These are phyloP conservation scores for Uropsilus gracilis DNA, from an alignment of 2,113 vertebrate species.

Conservation along the genomic window DNA sequence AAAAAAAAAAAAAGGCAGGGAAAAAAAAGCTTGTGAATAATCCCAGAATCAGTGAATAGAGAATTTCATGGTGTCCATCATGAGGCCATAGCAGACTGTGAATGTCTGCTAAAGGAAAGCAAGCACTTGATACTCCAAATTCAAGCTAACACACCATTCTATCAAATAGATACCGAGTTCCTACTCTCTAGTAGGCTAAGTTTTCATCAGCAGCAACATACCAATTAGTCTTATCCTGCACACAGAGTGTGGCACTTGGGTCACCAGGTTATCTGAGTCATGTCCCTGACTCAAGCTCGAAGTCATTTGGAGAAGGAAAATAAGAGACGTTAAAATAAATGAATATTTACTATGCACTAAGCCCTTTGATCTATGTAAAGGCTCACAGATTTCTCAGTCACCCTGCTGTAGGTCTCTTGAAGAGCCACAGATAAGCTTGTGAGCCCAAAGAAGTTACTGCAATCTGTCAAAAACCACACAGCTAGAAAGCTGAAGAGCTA, in stretches of 20 bases:
- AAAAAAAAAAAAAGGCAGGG: not conserved
- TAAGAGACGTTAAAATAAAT: not conserved
- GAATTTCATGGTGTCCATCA: not conserved
- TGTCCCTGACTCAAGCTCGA: not conserved
- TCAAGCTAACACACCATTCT: not conserved
- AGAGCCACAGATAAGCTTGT: not conserved
- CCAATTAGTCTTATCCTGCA: not conserved
- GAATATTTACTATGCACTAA: not conserved
- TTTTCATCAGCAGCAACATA: not conserved
- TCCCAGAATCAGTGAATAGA: not conserved
- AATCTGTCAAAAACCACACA: slow-evolving; percentile 3
- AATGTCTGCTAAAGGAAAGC: not conserved
- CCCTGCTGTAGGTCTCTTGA: not conserved
- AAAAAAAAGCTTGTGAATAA: not conserved
- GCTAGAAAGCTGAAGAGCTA: not conserved
- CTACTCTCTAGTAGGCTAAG: not conserved
- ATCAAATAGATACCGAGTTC: not conserved
- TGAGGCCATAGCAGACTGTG: not conserved
- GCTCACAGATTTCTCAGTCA: not conserved
- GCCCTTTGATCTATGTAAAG: not conserved
- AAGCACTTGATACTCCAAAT: not conserved
- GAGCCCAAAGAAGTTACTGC: not conserved
- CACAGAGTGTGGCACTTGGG: not conserved
- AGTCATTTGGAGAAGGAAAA: not conserved
- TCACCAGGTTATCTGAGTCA: not conserved